Percentiles rank a stretch among this genome's conserved stretches.
These are phyloP conservation scores for Vespertilio murinus DNA, from an alignment of 2,797 vertebrate species.

Conservation along the genomic window DNA sequence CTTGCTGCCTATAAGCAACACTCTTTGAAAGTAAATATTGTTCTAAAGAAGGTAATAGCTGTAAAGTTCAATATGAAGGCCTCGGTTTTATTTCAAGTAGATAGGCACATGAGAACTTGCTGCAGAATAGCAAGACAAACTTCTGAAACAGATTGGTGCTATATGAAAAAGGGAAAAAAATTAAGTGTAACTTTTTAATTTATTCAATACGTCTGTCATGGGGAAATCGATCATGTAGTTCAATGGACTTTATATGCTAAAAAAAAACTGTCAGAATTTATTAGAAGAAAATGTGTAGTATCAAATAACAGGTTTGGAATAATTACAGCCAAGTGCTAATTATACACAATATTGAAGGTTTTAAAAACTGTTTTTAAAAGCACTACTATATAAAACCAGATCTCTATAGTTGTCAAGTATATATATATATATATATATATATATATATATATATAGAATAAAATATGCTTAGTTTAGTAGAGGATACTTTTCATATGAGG, in stretches of 20 bases:
- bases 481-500: neutral
- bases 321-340: neutral
- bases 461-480: neutral
- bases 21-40: neutral
- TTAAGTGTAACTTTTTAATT: neutral
- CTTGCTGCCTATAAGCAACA: neutral
- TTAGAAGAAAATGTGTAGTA: neutral
- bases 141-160: neutral
- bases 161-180: neutral
- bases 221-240: neutral
- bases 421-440: neutral
- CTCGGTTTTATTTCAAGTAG: neutral
- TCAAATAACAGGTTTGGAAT: conserved; percentile 11
- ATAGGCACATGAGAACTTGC: neutral
- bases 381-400: neutral
- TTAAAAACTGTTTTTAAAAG: neutral
- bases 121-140: neutral
- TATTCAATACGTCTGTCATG: neutral
- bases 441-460: neutral
- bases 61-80: neutral
- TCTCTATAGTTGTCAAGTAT: neutral
- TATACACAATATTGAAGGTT: neutral
- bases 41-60: neutral
- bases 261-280: conserved; percentile 24
- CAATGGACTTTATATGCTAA: neutral